Evolutionary conservation across 2,888 invertebrate genomes (phyloP).

Genomic region (Hirtodrosophila duncani): DNA sequence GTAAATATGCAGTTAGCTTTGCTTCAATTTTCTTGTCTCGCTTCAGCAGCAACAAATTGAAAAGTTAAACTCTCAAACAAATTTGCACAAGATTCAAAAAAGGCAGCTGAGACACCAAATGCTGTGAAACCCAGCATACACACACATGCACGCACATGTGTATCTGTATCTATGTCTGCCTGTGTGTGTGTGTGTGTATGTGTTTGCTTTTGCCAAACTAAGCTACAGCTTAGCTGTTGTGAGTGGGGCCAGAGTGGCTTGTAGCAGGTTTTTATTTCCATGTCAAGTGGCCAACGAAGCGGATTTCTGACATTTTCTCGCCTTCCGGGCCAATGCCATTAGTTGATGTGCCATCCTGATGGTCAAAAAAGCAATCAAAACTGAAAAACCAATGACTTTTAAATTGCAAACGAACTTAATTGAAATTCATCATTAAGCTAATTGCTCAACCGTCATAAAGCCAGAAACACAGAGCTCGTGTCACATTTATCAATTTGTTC

Average conservation of each 20-base stretch:
- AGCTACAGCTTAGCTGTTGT: slow-evolving; percentile 26
- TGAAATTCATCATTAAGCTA: slow-evolving; percentile 50
- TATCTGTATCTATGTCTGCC: background rate
- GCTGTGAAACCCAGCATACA: slow-evolving; percentile 13
- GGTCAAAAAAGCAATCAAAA: slow-evolving; percentile 7
- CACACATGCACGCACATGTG: background rate
- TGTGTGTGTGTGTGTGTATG: background rate
- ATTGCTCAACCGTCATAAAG: too few species aligned
- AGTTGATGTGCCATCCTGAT: too few species aligned
- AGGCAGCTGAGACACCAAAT: slow-evolving; percentile 1
- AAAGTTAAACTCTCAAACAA: slow-evolving; percentile 48
- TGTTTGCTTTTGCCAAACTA: slow-evolving; percentile 28
- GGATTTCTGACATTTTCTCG: too few species aligned
- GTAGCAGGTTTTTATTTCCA: background rate
- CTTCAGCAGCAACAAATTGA: slow-evolving; percentile 49
- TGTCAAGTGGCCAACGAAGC: too few species aligned
- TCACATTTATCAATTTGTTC: slow-evolving; percentile 50
- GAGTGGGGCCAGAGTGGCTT: background rate
- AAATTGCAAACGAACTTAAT: slow-evolving; percentile 32
- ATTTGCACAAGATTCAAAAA: slow-evolving; percentile 33
- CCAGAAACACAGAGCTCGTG: slow-evolving; percentile 23
- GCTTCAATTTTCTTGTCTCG: background rate
- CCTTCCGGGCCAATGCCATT: too few species aligned
- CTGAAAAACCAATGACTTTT: slow-evolving; percentile 12
- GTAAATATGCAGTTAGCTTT: slow-evolving; percentile 33